phyloP scores from a whole-genome alignment of 64 coral and sea anemone genomes.

The Montipora cactus region DNA sequence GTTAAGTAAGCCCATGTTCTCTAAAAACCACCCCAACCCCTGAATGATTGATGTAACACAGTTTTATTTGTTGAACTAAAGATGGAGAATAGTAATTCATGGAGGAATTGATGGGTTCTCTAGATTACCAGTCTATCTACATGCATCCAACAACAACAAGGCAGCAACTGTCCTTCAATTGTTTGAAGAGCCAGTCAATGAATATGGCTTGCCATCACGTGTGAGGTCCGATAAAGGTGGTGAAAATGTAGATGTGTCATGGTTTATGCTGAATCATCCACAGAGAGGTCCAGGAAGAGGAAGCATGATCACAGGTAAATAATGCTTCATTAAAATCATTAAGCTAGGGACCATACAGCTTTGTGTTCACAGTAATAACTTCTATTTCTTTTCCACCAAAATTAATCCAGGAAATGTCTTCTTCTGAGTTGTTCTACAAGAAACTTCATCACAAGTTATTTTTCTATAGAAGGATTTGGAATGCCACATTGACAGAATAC shows the following conservation, averaged over 20 bases:
- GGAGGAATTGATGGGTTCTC: constrained; percentile 25
- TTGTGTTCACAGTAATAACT: background rate
- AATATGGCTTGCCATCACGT: constrained; percentile 72
- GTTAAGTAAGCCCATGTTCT: too few species aligned
- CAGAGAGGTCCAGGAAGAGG: constrained; percentile 44
- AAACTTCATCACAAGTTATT: constrained; percentile 2
- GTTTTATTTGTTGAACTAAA: too few species aligned
- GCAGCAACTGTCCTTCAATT: constrained; percentile 52
- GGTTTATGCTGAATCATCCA: constrained; percentile 5
- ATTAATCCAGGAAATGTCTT: constrained; percentile 9
- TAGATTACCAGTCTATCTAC: constrained; percentile 32
- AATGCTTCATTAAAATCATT: constrained; percentile 4
- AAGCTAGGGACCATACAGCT: constrained; percentile 17
- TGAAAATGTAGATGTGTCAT: constrained; percentile 50
- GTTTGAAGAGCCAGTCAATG: constrained; percentile 58
- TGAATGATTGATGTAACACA: too few species aligned
- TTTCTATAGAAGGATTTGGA: constrained; percentile 13
- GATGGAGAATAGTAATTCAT: constrained; percentile 19
- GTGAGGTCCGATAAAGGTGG: constrained; percentile 72
- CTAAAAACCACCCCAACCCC: too few species aligned
- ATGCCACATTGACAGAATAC: constrained; percentile 12
- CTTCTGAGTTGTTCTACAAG: constrained; percentile 12
- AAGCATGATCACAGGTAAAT: constrained; percentile 63
- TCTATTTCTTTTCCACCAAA: constrained; percentile 12
- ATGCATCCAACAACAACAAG: constrained; percentile 42